A percentile compares a stretch with the other conserved stretches of the same genome.
Conservation (phyloP, 2,888 invertebrate species). For the Xestia xanthographa region DNA sequence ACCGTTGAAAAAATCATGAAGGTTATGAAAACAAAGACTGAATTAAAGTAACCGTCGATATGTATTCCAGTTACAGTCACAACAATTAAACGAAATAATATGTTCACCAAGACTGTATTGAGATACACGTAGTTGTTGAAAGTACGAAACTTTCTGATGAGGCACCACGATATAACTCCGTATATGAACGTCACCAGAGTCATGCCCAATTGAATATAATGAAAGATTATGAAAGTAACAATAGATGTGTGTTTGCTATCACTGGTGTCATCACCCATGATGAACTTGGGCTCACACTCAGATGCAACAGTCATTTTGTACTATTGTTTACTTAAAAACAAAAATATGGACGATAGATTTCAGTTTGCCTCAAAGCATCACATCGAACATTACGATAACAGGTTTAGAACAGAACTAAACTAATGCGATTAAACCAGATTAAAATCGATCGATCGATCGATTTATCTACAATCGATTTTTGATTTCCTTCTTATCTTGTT, state of each 20-base stretch:
- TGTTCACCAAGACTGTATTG: constrained; percentile 20
- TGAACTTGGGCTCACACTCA: background rate
- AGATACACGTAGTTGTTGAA: constrained; percentile 42
- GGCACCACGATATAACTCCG: constrained; percentile 39
- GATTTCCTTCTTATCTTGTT: constrained; percentile 5
- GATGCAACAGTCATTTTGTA: background rate
- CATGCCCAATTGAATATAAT: background rate
- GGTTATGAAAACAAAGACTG: background rate
- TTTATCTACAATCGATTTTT: constrained; percentile 25
- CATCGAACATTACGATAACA: background rate
- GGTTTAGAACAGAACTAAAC: background rate
- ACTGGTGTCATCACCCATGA: constrained; percentile 10
- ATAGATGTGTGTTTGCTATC: background rate
- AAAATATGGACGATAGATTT: background rate
- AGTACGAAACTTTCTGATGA: constrained; percentile 35
- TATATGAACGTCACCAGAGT: constrained; percentile 21
- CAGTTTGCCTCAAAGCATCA: background rate
- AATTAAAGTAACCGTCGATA: too few species aligned
- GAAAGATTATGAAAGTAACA: background rate
- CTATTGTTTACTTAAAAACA: background rate
- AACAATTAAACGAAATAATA: constrained; percentile 19
- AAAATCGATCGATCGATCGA: too few species aligned
- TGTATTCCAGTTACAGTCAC: background rate
- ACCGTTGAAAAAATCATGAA: constrained; percentile 31
- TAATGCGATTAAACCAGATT: constrained; percentile 23